Conservation (phyloP, 2,888 invertebrate genomes). For the Sinopyrophorus schimmeli region DNA sequence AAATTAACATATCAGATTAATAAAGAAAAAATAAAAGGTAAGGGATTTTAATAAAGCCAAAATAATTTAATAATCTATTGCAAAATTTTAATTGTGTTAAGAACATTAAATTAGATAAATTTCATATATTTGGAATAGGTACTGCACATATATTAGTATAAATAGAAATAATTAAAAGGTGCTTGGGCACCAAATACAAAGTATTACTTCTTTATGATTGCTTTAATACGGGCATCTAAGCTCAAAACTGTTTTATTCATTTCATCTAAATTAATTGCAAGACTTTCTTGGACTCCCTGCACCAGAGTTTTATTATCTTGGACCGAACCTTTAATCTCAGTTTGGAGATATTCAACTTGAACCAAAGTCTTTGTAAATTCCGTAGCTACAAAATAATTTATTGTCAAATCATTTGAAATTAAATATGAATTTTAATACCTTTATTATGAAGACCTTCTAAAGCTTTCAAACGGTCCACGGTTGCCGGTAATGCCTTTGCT, state of each 20-base stretch:
- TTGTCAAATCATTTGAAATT: too few relatives aligned
- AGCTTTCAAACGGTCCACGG: constrained; percentile 83
- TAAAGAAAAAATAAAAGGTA: background rate
- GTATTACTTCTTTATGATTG: constrained; percentile 59
- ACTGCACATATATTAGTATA: constrained; percentile 7
- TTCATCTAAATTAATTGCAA: constrained; percentile 76
- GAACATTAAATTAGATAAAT: too few relatives aligned
- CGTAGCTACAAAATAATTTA: constrained; percentile 65
- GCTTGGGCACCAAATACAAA: background rate
- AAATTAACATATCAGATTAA: constrained; percentile 36
- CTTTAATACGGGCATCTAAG: constrained; percentile 72
- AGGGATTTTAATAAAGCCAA: background rate
- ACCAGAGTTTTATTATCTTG: constrained; percentile 78
- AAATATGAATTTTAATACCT: constrained; percentile 60
- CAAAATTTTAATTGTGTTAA: too few relatives aligned
- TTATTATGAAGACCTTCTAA: constrained; percentile 87
- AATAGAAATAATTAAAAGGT: constrained; percentile 2
- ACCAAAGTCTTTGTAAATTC: constrained; percentile 84
- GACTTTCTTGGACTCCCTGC: constrained; percentile 79
- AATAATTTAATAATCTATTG: constrained; percentile 2
- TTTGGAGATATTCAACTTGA: constrained; percentile 77
- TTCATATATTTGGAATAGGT: too few relatives aligned
- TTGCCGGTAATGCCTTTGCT: constrained; percentile 75
- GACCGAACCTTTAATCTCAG: constrained; percentile 69
- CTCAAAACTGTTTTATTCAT: constrained; percentile 75